phyloP scores from a whole-genome alignment of 2,888 invertebrate species.

The Acanthoscelides obtectus region DNA sequence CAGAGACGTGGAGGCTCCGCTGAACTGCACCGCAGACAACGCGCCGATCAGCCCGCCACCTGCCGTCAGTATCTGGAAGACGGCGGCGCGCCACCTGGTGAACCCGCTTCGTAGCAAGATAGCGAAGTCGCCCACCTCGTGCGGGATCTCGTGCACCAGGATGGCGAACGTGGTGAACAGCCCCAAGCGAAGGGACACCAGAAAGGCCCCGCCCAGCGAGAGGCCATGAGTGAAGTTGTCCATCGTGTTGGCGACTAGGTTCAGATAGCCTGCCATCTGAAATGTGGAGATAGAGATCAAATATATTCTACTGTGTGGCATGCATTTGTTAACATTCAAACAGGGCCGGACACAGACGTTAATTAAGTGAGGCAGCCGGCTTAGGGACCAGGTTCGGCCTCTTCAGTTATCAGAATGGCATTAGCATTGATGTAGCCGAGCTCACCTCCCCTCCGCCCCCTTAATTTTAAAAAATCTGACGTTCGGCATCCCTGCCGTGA shows the following conservation, averaged over 20 bases:
- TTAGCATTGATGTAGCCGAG: too few relatives aligned
- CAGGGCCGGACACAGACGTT: too few relatives aligned
- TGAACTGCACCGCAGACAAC: constrained; percentile 75
- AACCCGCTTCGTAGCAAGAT: constrained; percentile 91
- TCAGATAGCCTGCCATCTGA: constrained; percentile 85
- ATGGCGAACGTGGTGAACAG: constrained; percentile 91
- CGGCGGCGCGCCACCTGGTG: constrained; percentile 89
- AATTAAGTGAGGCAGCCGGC: too few relatives aligned
- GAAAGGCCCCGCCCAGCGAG: constrained; percentile 95
- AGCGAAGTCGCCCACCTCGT: constrained; percentile 98
- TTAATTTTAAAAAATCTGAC: too few relatives aligned
- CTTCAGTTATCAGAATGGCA: too few relatives aligned
- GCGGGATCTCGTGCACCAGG: constrained; percentile 93
- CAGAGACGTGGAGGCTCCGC: constrained; percentile 74
- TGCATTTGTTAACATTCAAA: too few relatives aligned
- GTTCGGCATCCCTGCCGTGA: too few relatives aligned
- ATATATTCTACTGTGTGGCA: background rate
- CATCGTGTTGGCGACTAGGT: constrained; percentile 92
- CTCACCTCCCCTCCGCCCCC: too few relatives aligned
- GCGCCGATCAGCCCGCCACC: constrained; percentile 86
- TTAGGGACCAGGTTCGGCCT: too few relatives aligned
- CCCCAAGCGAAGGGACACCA: constrained; percentile 87
- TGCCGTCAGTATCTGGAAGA: constrained; percentile 89
- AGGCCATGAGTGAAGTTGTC: constrained; percentile 99
- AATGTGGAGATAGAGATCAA: constrained; percentile 21